A percentile compares a stretch with the other conserved stretches of the same genome.
Conservation (phyloP, 2,113 vertebrate species). For the Saccopteryx leptura region DNA sequence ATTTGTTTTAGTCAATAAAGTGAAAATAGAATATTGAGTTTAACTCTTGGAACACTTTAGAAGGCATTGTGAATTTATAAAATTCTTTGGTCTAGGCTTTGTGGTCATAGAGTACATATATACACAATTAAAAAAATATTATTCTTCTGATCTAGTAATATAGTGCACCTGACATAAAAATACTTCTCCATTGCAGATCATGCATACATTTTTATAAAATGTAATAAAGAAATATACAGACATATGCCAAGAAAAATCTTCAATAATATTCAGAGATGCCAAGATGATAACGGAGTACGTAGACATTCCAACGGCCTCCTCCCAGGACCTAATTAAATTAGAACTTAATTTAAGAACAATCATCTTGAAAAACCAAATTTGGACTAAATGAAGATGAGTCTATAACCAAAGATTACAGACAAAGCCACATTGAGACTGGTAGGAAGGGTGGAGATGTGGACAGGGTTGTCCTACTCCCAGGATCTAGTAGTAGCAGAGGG, state of each 20-base stretch:
- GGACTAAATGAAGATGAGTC: too few relatives aligned
- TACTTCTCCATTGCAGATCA: accelerated
- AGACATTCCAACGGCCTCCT: too few relatives aligned
- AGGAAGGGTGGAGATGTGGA: too few relatives aligned
- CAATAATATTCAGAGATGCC: neutral
- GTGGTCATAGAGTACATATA: neutral
- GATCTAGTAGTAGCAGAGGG: too few relatives aligned
- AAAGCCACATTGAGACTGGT: too few relatives aligned
- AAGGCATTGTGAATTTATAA: neutral
- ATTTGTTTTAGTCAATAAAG: neutral
- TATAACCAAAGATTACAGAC: too few relatives aligned
- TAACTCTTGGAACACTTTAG: neutral
- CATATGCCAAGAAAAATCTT: neutral
- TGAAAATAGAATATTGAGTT: neutral
- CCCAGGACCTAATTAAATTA: too few relatives aligned
- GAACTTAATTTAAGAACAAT: too few relatives aligned
- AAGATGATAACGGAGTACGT: too few relatives aligned
- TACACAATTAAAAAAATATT: neutral
- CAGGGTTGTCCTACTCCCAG: too few relatives aligned
- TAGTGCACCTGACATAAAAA: neutral
- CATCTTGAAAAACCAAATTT: too few relatives aligned
- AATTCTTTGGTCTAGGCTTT: neutral
- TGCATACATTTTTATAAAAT: neutral
- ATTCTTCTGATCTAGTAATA: neutral
- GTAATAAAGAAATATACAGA: neutral